Percentiles rank a stretch among this genome's conserved stretches.
Conservation (phyloP, 92 coral and sea anemone genomes). For the Phenganax marumi region DNA sequence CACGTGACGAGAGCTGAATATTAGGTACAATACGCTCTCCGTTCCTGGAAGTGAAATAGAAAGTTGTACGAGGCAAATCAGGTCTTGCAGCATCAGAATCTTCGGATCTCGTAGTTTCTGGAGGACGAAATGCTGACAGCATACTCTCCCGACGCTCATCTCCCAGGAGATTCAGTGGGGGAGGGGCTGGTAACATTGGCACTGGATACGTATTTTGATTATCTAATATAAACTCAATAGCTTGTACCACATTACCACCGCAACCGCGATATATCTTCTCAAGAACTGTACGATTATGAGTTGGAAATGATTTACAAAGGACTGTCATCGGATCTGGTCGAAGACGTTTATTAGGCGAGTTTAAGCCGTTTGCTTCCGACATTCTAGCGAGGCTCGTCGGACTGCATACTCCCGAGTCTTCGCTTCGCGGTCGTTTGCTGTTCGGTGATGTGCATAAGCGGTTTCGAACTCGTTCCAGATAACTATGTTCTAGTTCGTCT, state of each 20-base stretch:
- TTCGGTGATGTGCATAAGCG: constrained; percentile 35
- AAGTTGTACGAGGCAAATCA: constrained; percentile 70
- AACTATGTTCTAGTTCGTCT: constrained; percentile 21
- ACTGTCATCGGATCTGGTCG: constrained; percentile 91
- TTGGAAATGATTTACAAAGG: constrained; percentile 84
- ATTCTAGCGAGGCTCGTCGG: constrained; percentile 40
- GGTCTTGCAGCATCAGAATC: constrained; percentile 75
- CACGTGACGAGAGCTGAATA: constrained; percentile 75
- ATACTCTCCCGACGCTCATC: constrained; percentile 23
- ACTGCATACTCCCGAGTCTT: constrained; percentile 41
- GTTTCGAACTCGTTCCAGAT: constrained; percentile 8
- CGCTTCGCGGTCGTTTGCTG: constrained; percentile 38
- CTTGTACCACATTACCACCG: constrained; percentile 95
- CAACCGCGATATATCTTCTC: constrained; percentile 95
- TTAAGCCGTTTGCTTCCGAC: constrained; percentile 43
- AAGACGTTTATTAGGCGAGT: constrained; percentile 55
- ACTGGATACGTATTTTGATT: constrained; percentile 61
- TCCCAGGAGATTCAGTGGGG: constrained; percentile 4
- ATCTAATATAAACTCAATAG: constrained; percentile 87
- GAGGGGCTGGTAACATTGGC: constrained; percentile 33
- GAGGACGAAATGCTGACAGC: constrained; percentile 36
- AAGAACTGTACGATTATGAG: constrained; percentile 86
- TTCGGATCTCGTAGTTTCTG: constrained; percentile 21
- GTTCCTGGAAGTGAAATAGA: constrained; percentile 68
- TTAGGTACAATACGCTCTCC: constrained; percentile 75